Base-by-base conservation (phyloP, 2,797 vertebrate genomes). In the Perodicticus potto region DNA sequence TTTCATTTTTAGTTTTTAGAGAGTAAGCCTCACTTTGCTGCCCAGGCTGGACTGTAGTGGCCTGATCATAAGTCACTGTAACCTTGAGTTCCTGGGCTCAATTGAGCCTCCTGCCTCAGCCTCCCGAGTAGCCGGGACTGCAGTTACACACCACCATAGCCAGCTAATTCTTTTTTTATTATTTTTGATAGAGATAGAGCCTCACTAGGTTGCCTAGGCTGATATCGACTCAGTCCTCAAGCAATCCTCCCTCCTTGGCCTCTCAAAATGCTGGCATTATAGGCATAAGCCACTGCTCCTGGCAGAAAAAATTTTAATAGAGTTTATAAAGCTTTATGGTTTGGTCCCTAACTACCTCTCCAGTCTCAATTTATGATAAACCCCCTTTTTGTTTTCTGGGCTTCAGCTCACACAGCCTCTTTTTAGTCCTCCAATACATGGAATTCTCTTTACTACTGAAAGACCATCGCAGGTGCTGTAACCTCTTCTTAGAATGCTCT, bases 371-470 rank as follows among this genome's bases (percentile, higher is more conserved):
- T 63, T 91, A 32, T 78, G 25, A 14, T 40, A 89, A 23, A 8
- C 49, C 25, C 37, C 40, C 63, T 29, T 57, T 74, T 74, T 85
- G 25, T 83, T 73, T 86, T 74, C 43, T 45, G 40, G 34, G 27
- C 29, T 84, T 87, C 61, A 27, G 22, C 11, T 12, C 22, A 43
- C 49, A 73, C n/a, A n/a, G 20, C 55, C 29, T 74, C 12, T 3
- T 91, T 94, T 70, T n/a, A 87, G 40, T 86, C 53, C 37, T 78
- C 43, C 49, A 88, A 9, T 61, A 57, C 23, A 86, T 78, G 55
- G 17, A 34, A 53, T 88, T 89, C 80, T 65, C 32, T 69, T 88
- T 84, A 49, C 37, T 17, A 69, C 57, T 32, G 53, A 7, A 70
- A 89, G 3, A 74, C 23, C 29, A 76, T 49, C 77, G 22, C 10